phyloP scores from a whole-genome alignment of 2,888 invertebrate species.

The Heteropelma amictum region DNA sequence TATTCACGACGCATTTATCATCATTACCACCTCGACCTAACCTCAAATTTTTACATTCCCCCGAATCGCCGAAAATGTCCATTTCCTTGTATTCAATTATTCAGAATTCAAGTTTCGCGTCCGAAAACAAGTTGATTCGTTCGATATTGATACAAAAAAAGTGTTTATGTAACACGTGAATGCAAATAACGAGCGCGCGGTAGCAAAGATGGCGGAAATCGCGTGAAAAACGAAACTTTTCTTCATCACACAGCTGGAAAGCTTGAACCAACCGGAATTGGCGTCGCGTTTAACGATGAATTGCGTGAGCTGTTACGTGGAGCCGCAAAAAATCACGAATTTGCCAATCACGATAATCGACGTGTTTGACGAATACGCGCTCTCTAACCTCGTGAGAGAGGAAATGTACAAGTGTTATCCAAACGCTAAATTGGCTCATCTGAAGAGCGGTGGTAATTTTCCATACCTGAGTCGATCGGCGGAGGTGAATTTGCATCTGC shows the following conservation, averaged over 20 bases:
- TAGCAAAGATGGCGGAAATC: no score
- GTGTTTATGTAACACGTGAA: no score
- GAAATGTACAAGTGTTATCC: conserved; percentile 93
- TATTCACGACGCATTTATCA: not conserved
- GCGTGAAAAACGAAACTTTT: no score
- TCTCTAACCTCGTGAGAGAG: conserved; percentile 87
- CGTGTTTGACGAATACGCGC: conserved; percentile 92
- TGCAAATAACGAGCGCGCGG: no score
- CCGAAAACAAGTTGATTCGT: no score
- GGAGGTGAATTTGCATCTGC: conserved; percentile 93
- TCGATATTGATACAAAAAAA: no score
- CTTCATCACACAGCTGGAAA: conserved; percentile 85
- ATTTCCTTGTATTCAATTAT: no score
- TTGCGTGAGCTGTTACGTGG: conserved; percentile 88
- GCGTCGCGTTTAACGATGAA: conserved; percentile 93
- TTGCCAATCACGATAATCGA: conserved; percentile 91
- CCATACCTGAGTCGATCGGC: conserved; percentile 92
- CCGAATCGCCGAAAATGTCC: no score
- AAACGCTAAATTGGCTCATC: conserved; percentile 89
- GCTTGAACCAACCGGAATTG: conserved; percentile 88
- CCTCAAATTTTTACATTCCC: no score
- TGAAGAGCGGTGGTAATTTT: conserved; percentile 94
- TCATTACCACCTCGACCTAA: no score
- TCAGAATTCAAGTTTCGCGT: no score
- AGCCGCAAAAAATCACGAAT: conserved; percentile 84